phyloP scores from a whole-genome alignment of 1,140 invertebrate genomes.

The Hypothenemus hampei region DNA sequence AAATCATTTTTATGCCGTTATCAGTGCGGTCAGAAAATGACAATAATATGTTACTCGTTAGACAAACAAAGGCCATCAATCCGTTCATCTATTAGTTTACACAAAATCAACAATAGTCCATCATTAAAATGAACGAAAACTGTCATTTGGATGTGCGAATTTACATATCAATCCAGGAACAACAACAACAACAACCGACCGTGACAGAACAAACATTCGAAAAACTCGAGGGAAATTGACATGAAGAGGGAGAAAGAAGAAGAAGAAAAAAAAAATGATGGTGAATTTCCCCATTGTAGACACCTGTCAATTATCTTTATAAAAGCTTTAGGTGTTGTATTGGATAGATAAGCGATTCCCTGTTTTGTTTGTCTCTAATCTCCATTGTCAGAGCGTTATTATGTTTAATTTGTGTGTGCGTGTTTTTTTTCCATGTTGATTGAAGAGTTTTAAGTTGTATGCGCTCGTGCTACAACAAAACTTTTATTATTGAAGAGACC shows the following conservation, averaged over 20 bases:
- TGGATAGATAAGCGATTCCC: background rate
- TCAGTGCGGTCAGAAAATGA: background rate
- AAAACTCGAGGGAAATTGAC: background rate
- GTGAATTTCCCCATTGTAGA: slow-evolving; percentile 1
- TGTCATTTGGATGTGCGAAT: slow-evolving; percentile 1
- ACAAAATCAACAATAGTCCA: slow-evolving; percentile 3
- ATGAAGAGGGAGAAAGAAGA: too few relatives aligned
- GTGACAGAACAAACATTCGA: slow-evolving; percentile 1
- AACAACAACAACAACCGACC: background rate
- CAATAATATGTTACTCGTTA: background rate
- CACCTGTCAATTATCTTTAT: slow-evolving; percentile 3
- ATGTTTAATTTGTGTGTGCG: too few relatives aligned
- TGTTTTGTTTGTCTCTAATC: background rate
- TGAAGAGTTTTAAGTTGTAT: too few relatives aligned
- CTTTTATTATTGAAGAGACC: too few relatives aligned
- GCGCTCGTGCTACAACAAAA: too few relatives aligned
- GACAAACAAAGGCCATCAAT: slow-evolving; percentile 1
- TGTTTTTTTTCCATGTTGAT: too few relatives aligned
- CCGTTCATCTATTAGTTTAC: slow-evolving; percentile 4
- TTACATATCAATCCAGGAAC: slow-evolving; percentile 4
- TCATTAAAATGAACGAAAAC: slow-evolving; percentile 7
- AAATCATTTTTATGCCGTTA: background rate
- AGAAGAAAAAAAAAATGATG: background rate
- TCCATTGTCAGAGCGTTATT: too few relatives aligned
- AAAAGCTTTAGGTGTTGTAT: slow-evolving; percentile 2